A percentile compares a stretch with the other conserved stretches of the same genome.
Evolutionary conservation across 1,140 invertebrate species (phyloP).

Genomic region (Drosophila guanche): DNA sequence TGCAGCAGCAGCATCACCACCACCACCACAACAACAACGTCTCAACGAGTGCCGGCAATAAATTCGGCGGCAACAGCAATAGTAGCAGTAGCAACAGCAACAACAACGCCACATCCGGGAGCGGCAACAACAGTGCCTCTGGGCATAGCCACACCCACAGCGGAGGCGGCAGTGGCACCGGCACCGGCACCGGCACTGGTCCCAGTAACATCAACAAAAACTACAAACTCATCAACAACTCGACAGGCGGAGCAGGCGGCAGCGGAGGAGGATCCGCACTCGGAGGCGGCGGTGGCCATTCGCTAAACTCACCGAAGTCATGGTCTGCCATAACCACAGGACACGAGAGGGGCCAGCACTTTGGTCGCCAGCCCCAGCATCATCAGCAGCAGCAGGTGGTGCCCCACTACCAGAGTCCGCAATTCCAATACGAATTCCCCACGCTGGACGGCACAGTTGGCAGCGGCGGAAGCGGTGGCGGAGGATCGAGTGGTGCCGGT

Average conservation of each 20-base stretch:
- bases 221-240: slow-evolving; percentile 78
- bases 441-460: slow-evolving; percentile 87
- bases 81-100: slow-evolving; percentile 38
- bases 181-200: slow-evolving; percentile 22
- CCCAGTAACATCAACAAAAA: slow-evolving; percentile 60
- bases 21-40: slow-evolving; percentile 50
- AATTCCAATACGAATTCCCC: slow-evolving; percentile 94
- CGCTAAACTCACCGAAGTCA: slow-evolving; percentile 76
- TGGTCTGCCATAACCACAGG: slow-evolving; percentile 83
- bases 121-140: slow-evolving; percentile 22
- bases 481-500: slow-evolving; percentile 41
- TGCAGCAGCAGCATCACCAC: slow-evolving; percentile 35
- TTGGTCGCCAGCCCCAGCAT: slow-evolving; percentile 31
- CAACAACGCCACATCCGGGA: slow-evolving; percentile 33
- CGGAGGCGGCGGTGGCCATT: slow-evolving; percentile 44
- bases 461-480: slow-evolving; percentile 61
- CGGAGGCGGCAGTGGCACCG: slow-evolving; percentile 1
- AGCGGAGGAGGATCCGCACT: slow-evolving; percentile 17
- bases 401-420: slow-evolving; percentile 84
- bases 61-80: slow-evolving; percentile 35
- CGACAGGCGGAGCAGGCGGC: slow-evolving; percentile 35
- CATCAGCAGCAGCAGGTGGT: slow-evolving; percentile 60
- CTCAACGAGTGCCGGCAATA: slow-evolving; percentile 41
- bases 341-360: slow-evolving; percentile 62
- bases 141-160: not conserved